Evolutionary conservation across 2,113 vertebrate species (phyloP), one percentile per base, ranked within the genome.

Genomic region (Regulus satrapa): DNA sequence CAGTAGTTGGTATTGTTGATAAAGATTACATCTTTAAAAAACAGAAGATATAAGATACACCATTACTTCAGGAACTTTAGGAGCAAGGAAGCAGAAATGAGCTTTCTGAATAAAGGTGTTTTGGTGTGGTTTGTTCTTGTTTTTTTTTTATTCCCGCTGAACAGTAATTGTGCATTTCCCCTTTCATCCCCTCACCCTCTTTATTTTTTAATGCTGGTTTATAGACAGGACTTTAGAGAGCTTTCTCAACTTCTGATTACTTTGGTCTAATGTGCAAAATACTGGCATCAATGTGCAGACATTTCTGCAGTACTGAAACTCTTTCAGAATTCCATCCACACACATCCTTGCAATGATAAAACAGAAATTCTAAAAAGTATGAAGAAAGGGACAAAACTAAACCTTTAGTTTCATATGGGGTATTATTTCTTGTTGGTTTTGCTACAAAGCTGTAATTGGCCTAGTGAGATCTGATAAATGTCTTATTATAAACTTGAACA

Each of bases 401-500:
- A 95, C 84, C 96, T 91, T 96, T 83, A 64, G 63, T 71, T 91
- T 96, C 62, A 36, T 93, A 82, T 76, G 36, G 66, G 83, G 76
- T 78, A 85, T 95, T 89, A 88, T 92, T 91, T 97, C 76, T 94
- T 93, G 83, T 94, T 97, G 76, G 80, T 97, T 96, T 96, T 92
- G n/a, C 91, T 96, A 87, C 97, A 96, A 97, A 96, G 77, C 94
- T 90, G 56, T 97, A 97, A 94, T 96, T 97, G 96, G 97, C 95
- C 96, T 88, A 64, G 62, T 89, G 79, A 80, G 83, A 97, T 97
- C 96, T 97, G 95, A 96, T 97, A 97, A 97, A 92, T 55, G 49
- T 94, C 95, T 96, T 97, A 93, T 95, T 97, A 98, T 97, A 98
- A 98, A 98, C 91, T 94, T 88, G 94, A 97, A 97, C 88, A 94